Conservation (phyloP, 1,140 invertebrate species). For the Rhyacophila brunnea region DNA sequence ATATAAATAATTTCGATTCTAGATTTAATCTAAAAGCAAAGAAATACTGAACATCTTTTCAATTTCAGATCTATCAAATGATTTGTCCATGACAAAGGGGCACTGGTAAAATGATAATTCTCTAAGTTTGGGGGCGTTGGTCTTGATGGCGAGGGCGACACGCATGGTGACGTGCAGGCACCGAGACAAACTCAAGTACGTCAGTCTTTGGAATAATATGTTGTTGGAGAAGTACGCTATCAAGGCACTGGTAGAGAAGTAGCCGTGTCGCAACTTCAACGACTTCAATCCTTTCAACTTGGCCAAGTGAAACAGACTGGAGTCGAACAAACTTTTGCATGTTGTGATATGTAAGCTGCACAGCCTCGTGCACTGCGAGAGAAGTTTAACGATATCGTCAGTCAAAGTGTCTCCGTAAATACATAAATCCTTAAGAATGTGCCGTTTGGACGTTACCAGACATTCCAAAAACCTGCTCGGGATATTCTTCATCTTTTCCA, state of each 20-base stretch:
- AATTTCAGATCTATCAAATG: constrained; percentile 50
- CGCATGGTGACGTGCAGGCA: constrained; percentile 52
- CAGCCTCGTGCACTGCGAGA: constrained; percentile 48
- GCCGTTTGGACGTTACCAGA: constrained; percentile 46
- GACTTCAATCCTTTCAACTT: constrained; percentile 50
- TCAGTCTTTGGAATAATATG: constrained; percentile 49
- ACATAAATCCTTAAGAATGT: constrained; percentile 45
- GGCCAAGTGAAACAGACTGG: constrained; percentile 49
- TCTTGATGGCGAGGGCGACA: constrained; percentile 50
- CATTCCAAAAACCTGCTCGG: constrained; percentile 51
- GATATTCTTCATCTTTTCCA: constrained; percentile 57
- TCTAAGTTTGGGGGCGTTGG: constrained; percentile 49
- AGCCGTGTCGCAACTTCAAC: constrained; percentile 52
- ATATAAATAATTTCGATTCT: constrained; percentile 34
- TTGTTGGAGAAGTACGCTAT: constrained; percentile 51
- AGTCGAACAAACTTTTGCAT: constrained; percentile 54
- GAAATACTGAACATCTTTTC: constrained; percentile 53
- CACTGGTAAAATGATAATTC: constrained; percentile 54
- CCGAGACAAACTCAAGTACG: constrained; percentile 51
- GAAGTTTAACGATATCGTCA: constrained; percentile 50
- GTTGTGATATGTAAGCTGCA: constrained; percentile 53
- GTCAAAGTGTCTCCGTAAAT: constrained; percentile 54
- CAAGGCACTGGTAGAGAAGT: constrained; percentile 52
- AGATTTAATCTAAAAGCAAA: constrained; percentile 45
- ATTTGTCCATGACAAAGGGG: constrained; percentile 49